These are phyloP conservation scores for Cheilosia vulpina DNA, from an alignment of 2,888 invertebrate species.

Conservation along the genomic window DNA sequence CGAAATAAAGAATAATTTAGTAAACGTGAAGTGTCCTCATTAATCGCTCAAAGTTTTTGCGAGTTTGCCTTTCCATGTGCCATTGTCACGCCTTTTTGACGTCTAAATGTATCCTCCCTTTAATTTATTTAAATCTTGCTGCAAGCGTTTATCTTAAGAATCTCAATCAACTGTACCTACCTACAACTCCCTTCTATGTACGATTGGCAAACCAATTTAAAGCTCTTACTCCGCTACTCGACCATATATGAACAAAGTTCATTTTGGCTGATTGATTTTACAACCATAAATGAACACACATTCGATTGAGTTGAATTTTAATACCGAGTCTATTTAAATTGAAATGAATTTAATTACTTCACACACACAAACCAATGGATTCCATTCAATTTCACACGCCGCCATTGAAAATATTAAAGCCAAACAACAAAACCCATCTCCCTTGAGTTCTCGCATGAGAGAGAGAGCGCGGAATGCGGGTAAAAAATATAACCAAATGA, in stretches of 20 bases:
- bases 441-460: neutral
- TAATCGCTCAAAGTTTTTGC: too few relatives aligned
- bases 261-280: conserved; percentile 12
- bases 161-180: too few relatives aligned
- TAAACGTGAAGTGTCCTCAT: too few relatives aligned
- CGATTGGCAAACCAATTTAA: too few relatives aligned
- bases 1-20: too few relatives aligned
- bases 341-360: conserved; percentile 50
- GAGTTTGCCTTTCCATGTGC: too few relatives aligned
- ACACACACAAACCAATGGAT: conserved; percentile 40
- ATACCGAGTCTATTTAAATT: conserved; percentile 17
- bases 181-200: too few relatives aligned
- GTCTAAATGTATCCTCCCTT: too few relatives aligned
- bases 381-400: conserved; percentile 44
- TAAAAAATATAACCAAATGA: conserved; percentile 1
- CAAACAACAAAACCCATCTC: conserved; percentile 24
- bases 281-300: neutral
- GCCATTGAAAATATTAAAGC: conserved; percentile 29
- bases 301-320: neutral
- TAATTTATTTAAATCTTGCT: too few relatives aligned
- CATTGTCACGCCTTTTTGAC: too few relatives aligned
- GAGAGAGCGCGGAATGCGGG: neutral
- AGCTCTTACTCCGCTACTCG: too few relatives aligned
- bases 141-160: too few relatives aligned
- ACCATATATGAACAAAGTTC: neutral